A percentile compares a stretch with the other conserved stretches of the same genome.
phyloP scores from a whole-genome alignment of 2,888 invertebrate species.

The Pterostichus niger region DNA sequence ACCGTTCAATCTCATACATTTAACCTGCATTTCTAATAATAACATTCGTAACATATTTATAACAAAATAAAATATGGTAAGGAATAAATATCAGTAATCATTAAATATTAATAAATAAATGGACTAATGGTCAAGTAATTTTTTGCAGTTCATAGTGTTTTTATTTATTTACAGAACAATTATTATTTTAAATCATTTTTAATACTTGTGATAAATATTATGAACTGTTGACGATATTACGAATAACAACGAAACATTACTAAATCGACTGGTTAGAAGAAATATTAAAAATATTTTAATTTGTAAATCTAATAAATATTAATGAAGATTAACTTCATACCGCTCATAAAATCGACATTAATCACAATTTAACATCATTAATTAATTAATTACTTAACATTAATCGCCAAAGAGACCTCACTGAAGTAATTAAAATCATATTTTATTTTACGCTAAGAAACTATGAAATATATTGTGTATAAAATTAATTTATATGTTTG shows the following conservation, averaged over 20 bases:
- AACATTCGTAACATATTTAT: background rate
- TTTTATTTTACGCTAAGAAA: slow-evolving; percentile 21
- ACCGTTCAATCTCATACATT: slow-evolving; percentile 4
- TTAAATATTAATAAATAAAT: background rate
- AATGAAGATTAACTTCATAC: slow-evolving; percentile 29
- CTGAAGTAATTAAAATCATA: slow-evolving; percentile 40
- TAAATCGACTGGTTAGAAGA: background rate
- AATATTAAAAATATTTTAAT: slow-evolving; percentile 23
- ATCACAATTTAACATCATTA: slow-evolving; percentile 46
- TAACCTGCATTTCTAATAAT: slow-evolving; percentile 40
- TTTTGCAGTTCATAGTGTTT: slow-evolving; percentile 12
- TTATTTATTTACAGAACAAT: background rate
- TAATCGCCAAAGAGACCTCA: slow-evolving; percentile 41
- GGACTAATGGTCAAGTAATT: slow-evolving; percentile 26
- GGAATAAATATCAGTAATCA: too few relatives aligned
- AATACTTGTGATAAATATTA: slow-evolving; percentile 1
- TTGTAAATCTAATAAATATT: slow-evolving; percentile 34
- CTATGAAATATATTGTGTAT: background rate
- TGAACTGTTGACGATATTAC: background rate
- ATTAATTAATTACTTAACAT: slow-evolving; percentile 35
- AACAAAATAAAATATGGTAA: background rate
- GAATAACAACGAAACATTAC: slow-evolving; percentile 11
- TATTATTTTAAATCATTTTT: background rate
- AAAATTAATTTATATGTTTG: slow-evolving; percentile 29
- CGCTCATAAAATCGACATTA: slow-evolving; percentile 35